phyloP scores from a whole-genome alignment of 1,140 invertebrate genomes.

The Agrilus planipennis region DNA sequence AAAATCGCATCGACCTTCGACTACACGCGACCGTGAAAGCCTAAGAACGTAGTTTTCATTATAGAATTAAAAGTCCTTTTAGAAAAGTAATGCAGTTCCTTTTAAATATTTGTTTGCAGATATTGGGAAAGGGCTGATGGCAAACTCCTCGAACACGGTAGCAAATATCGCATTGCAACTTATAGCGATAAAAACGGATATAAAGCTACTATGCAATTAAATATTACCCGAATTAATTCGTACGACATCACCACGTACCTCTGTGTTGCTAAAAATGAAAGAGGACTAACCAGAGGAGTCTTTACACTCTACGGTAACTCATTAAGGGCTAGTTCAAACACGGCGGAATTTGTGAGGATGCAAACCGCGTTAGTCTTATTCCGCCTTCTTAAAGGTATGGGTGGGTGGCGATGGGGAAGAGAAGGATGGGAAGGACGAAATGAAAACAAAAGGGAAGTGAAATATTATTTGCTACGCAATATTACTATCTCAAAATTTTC shows the following conservation, averaged over 20 bases:
- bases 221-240: slow-evolving; percentile 51
- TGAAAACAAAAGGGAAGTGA: neutral
- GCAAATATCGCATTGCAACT: slow-evolving; percentile 57
- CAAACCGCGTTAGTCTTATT: neutral
- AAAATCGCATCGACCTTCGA: too few relatives aligned
- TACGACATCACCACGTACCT: slow-evolving; percentile 61
- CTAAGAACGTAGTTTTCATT: too few relatives aligned
- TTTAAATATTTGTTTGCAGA: slow-evolving; percentile 15
- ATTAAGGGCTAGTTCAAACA: neutral
- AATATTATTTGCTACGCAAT: neutral
- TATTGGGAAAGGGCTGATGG: slow-evolving; percentile 77
- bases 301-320: slow-evolving; percentile 59
- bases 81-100: too few relatives aligned
- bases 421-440: neutral
- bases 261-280: slow-evolving; percentile 72
- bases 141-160: slow-evolving; percentile 53
- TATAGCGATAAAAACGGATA: slow-evolving; percentile 28
- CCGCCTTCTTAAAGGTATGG: neutral
- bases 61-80: too few relatives aligned
- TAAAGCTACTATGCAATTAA: slow-evolving; percentile 56
- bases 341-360: neutral
- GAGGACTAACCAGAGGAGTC: slow-evolving; percentile 58
- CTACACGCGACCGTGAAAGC: too few relatives aligned
- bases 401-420: too few relatives aligned
- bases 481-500: slow-evolving; percentile 4